Base-by-base conservation (phyloP, 92 coral and sea anemone species). In the Umimayanthus kanabou region DNA sequence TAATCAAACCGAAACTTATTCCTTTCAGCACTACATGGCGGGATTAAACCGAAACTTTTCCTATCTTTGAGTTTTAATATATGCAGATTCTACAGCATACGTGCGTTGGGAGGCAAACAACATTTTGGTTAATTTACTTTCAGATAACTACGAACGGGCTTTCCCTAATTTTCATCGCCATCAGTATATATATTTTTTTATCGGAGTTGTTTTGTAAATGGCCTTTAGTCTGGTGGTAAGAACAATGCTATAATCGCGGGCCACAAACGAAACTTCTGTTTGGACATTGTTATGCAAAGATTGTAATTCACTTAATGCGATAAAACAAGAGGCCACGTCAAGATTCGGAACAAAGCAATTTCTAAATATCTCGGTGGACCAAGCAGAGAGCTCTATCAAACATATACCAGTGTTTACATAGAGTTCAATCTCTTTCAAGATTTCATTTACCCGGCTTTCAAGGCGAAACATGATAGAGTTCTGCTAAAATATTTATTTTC, bases 221-320 rank as follows among this genome's bases (percentile, higher is more conserved):
- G 89, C 77, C 85, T 92, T 76, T 87, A 85, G 90, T 25, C 90
- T 67, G 76, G 86, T 82, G 87, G 88, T 79, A 86, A 85, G 88
- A 91, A 95, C 96, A 97, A 94, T 95, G 89, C 95, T 90, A 90
- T 95, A 95, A 93, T 95, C 98, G 94, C 82, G 85, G 94, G 94
- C 90, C 94, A 87, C 95, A 91, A 96, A 97, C 95, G 91, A 95
- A 95, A 95, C 94, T 93, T 91, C 95, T 91, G 92, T 85, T 88
- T 86, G 80, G 79, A 40, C 89, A 95, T 97, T 97, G 99, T 97
- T 94, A 97, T 97, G 99, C 98, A 94, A 97, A 97, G 95, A 91
- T 94, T 82, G 99, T 97, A 95, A 97, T 97, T 97, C 98, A 94
- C 91, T 95, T 97, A 95, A 97, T 95, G 99, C 96, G 95, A 94